Evolutionary conservation across 2,888 invertebrate species (phyloP).

Genomic region (Orthonychiurus folsomi): DNA sequence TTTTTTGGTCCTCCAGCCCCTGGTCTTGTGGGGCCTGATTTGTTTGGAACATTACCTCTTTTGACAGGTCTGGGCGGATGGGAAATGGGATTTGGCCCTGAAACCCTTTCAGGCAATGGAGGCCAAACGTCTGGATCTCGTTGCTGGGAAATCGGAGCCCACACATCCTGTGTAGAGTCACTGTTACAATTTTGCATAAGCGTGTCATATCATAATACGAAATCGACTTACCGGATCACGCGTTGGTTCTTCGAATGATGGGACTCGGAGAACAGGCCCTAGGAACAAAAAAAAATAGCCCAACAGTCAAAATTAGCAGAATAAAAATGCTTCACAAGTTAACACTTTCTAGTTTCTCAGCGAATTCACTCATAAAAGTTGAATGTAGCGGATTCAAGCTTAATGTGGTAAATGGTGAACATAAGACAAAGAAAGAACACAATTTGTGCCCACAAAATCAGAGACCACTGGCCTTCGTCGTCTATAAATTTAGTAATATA

Average conservation of each 20-base stretch:
- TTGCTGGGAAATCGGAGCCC: constrained; percentile 53
- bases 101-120: constrained; percentile 47
- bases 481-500: not conserved
- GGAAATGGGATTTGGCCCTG: constrained; percentile 21
- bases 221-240: too few species aligned
- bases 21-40: constrained; percentile 3
- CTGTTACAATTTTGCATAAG: too few species aligned
- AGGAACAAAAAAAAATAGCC: constrained; percentile 4
- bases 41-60: constrained; percentile 21
- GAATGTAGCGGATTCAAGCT: too few species aligned
- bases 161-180: too few species aligned
- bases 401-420: too few species aligned
- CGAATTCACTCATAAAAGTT: too few species aligned
- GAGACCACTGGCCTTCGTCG: too few species aligned
- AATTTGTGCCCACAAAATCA: not conserved
- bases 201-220: too few species aligned
- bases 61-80: constrained; percentile 19
- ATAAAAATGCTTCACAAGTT: too few species aligned
- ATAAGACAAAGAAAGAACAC: too few species aligned
- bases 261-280: constrained; percentile 40
- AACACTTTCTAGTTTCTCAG: too few species aligned
- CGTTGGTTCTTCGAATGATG: constrained; percentile 54
- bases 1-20: constrained; percentile 5
- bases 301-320: too few species aligned
- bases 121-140: constrained; percentile 54